Percentiles rank a stretch among this genome's conserved stretches.
Evolutionary conservation across 2,888 invertebrate genomes (phyloP).

Genomic region (Conus canariensis): DNA sequence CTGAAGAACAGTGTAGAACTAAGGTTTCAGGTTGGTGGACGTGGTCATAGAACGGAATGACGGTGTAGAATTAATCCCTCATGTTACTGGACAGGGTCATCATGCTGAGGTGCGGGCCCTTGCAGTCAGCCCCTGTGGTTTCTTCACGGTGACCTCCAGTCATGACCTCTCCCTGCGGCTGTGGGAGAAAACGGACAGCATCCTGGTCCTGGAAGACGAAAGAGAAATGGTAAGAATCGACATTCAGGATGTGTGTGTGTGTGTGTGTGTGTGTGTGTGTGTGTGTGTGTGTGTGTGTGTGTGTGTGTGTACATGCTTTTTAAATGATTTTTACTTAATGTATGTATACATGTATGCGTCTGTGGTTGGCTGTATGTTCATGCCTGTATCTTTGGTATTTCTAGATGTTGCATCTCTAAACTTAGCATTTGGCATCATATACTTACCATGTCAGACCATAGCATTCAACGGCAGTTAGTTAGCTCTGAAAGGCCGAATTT

Average conservation of each 20-base stretch:
- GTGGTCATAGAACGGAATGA: background rate
- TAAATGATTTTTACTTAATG: too few species aligned
- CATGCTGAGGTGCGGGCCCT: constrained; percentile 88
- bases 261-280: background rate
- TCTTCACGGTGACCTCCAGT: constrained; percentile 88
- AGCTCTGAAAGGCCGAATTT: too few species aligned
- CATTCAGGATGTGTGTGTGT: background rate
- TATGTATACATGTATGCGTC: background rate
- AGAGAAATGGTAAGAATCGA: constrained; percentile 83
- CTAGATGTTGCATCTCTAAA: too few species aligned
- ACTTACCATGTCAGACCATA: too few species aligned
- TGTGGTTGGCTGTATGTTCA: background rate
- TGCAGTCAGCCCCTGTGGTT: constrained; percentile 89
- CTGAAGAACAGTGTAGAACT: too few species aligned
- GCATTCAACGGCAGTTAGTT: too few species aligned
- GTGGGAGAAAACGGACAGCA: constrained; percentile 91
- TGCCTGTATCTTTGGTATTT: background rate
- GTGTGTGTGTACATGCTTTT: background rate
- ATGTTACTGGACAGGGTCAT: constrained; percentile 84
- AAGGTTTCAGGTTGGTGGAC: constrained; percentile 57
- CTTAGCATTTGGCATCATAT: too few species aligned
- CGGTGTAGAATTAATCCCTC: too few species aligned
- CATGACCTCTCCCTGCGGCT: constrained; percentile 92
- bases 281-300: background rate
- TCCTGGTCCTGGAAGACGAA: constrained; percentile 94